Evolutionary conservation across 2,888 invertebrate genomes (phyloP).

Genomic region (Drosophila ustulata): DNA sequence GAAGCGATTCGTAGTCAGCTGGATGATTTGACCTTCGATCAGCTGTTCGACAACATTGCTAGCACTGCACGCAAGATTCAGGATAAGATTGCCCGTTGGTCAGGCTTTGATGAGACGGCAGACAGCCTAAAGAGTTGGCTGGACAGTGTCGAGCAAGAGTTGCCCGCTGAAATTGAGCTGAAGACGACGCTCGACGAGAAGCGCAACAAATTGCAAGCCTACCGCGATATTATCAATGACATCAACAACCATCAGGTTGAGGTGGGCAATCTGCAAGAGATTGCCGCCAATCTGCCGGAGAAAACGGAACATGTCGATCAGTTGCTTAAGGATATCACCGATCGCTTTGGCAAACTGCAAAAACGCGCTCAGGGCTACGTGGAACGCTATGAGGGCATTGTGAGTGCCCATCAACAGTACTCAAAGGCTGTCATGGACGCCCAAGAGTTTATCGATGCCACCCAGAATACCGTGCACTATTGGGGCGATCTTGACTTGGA

Average conservation of each 20-base stretch:
- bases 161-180: constrained; percentile 92
- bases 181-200: constrained; percentile 96
- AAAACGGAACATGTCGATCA: constrained; percentile 90
- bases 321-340: constrained; percentile 89
- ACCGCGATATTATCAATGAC: constrained; percentile 93
- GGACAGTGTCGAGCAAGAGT: constrained; percentile 89
- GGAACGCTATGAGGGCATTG: constrained; percentile 94
- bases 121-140: constrained; percentile 93
- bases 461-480: constrained; percentile 91
- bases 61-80: constrained; percentile 92
- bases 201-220: constrained; percentile 93
- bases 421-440: constrained; percentile 94
- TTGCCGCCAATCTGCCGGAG: constrained; percentile 92
- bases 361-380: constrained; percentile 91
- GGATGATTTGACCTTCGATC: constrained; percentile 93
- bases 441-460: constrained; percentile 94
- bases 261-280: constrained; percentile 92
- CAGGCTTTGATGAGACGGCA: constrained; percentile 94
- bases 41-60: constrained; percentile 92
- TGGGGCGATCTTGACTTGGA: constrained; percentile 95
- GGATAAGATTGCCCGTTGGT: constrained; percentile 94
- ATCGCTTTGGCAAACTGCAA: constrained; percentile 90
- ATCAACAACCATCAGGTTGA: constrained; percentile 94
- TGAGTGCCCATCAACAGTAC: constrained; percentile 95
- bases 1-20: constrained; percentile 93